A percentile compares a stretch with the other conserved stretches of the same genome.
Conservation (phyloP, 2,113 vertebrate species). For the Cercocebus atys region DNA sequence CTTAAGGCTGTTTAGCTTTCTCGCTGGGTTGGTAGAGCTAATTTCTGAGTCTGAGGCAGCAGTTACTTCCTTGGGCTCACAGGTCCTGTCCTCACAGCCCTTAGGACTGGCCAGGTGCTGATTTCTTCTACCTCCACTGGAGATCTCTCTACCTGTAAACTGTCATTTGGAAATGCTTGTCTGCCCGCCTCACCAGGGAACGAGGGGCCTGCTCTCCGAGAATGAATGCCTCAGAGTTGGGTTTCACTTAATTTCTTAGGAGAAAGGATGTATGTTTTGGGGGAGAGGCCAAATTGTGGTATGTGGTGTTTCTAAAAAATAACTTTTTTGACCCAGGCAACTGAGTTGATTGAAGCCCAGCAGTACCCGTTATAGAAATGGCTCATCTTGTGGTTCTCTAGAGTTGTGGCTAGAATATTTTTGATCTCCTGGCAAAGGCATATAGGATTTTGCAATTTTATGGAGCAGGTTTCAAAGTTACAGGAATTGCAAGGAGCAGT, state of each 20-base stretch:
- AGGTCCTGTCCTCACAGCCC: not conserved
- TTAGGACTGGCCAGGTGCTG: not conserved
- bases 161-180: not conserved
- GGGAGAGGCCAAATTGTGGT: not conserved
- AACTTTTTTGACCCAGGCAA: not conserved
- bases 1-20: not conserved
- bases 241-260: conserved; percentile 52
- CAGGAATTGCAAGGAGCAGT: not conserved
- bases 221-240: not conserved
- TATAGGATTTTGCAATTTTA: conserved; percentile 23
- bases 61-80: not conserved
- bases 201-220: not conserved
- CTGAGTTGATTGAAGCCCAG: conserved; percentile 38
- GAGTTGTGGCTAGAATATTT: conserved; percentile 54
- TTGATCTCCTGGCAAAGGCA: conserved; percentile 57
- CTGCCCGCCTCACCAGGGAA: not conserved
- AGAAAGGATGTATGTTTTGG: conserved; percentile 11
- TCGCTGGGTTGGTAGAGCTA: not conserved
- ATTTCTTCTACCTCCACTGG: not conserved
- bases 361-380: conserved; percentile 5
- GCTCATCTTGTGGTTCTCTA: conserved; percentile 29
- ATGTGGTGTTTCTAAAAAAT: conserved; percentile 7
- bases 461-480: not conserved
- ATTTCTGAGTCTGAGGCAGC: not conserved
- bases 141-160: not conserved